Base-by-base conservation (phyloP, 64 coral and sea anemone genomes). In the Pachyseris speciosa region DNA sequence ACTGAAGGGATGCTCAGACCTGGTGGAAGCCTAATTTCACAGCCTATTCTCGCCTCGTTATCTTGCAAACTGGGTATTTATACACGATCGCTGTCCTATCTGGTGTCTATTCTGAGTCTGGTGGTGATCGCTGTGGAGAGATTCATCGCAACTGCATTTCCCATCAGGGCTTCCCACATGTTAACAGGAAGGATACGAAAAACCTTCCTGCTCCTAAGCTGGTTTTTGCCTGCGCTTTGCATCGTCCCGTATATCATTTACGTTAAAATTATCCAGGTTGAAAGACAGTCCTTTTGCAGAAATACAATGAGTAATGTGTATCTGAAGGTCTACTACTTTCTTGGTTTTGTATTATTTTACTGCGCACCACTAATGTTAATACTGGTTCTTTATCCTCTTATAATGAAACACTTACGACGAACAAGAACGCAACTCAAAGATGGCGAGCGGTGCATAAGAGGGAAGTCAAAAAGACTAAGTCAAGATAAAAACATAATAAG, bases 61-160 rank as follows among this genome's bases (percentile, higher is more conserved):
- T 72, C 9, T 22, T 72, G 69, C 69, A 72, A 72, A 24, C 13
- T 72, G 19, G 69, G 69, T 1, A 72, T 72, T 72, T 72, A 72
- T 72, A 40, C 69, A 72, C 69, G 69, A 37, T n/a, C 69, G 20
- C 16, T 77, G 0, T 77, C 44, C 2, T 77, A 77, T 32, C 27
- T 52, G 44, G 74, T 77, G 25, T 77, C 74, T 7, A 33, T 77
- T 51, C 13, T 33, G 1, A 77, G 74, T 26, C 32, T 77, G 17
- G 16, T 51, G 43, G 25, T 77, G 6, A 32, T 77, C 15, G 47
- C 45, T 33, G 74, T 77, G 74, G 74, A 77, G 2, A 74, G 70
- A 45, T 74, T 26, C n/a, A 28, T 43, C 29, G 70, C 40, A 47
- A 74, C 28, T 7, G 70, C 36, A 3, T 74, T 74, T 44, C 70